Percentiles rank a stretch among this genome's conserved stretches.
phyloP scores from a whole-genome alignment of 2,797 vertebrate species.

The Crocidura indochinensis region DNA sequence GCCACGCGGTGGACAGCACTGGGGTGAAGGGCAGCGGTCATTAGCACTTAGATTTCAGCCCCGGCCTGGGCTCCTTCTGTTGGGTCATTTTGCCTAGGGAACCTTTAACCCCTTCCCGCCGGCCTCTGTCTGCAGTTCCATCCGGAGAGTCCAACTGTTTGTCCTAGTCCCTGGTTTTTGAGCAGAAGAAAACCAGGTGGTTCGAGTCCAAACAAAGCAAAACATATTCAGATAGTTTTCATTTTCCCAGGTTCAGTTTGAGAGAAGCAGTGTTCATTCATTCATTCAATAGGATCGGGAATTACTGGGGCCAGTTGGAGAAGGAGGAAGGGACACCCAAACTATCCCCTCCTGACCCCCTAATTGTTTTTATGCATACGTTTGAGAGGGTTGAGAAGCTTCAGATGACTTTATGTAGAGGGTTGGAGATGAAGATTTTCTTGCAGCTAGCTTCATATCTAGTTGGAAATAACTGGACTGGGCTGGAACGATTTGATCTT shows the following conservation, averaged over 20 bases:
- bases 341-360: neutral
- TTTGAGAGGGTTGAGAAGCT: neutral
- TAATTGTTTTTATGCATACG: neutral
- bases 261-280: neutral
- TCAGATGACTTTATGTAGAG: neutral
- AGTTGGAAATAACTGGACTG: too few relatives aligned
- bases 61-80: constrained; percentile 89
- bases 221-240: constrained; percentile 14
- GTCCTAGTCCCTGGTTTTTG: constrained; percentile 7
- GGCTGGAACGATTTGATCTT: too few relatives aligned
- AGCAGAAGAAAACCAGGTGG: constrained; percentile 45
- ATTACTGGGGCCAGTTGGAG: neutral
- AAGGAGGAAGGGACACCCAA: neutral
- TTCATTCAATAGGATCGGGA: neutral
- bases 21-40: constrained; percentile 91
- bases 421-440: constrained; percentile 13
- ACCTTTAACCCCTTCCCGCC: constrained; percentile 86
- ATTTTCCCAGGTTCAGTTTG: constrained; percentile 45
- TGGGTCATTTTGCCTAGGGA: constrained; percentile 87
- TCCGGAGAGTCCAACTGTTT: constrained; percentile 8
- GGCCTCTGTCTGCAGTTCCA: constrained; percentile 6
- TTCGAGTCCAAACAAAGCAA: neutral
- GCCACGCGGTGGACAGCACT: constrained; percentile 82
- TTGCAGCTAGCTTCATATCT: neutral
- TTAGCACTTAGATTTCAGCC: constrained; percentile 92